These are phyloP conservation scores for Drosophila eohydei DNA, from an alignment of 2,888 invertebrate species.

Conservation along the genomic window DNA sequence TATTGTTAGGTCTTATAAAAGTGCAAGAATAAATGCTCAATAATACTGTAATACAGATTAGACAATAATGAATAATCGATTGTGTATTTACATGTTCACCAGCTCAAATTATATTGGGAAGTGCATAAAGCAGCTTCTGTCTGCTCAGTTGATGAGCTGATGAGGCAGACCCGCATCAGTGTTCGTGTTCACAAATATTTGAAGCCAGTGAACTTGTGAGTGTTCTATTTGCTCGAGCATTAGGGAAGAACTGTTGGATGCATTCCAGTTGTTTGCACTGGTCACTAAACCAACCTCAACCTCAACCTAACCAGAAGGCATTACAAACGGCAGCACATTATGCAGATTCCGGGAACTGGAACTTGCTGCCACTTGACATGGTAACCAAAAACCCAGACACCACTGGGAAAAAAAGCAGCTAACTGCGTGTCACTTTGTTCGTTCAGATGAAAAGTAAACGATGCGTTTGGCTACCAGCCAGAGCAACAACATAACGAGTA, in stretches of 20 bases:
- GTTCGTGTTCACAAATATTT: slow-evolving; percentile 23
- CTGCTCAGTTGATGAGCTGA: slow-evolving; percentile 17
- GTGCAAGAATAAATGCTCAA: neutral
- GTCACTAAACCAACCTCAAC: slow-evolving; percentile 30
- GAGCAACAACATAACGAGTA: slow-evolving; percentile 47
- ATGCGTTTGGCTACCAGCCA: slow-evolving; percentile 60
- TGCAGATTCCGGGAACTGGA: slow-evolving; percentile 62
- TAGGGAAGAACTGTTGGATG: slow-evolving; percentile 36
- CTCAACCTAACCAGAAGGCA: slow-evolving; percentile 29
- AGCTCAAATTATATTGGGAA: slow-evolving; percentile 4
- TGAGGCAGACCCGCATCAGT: slow-evolving; percentile 39
- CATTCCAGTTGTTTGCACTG: slow-evolving; percentile 46
- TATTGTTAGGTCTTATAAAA: neutral
- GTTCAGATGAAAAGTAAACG: slow-evolving; percentile 65
- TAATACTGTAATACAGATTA: neutral
- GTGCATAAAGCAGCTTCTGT: slow-evolving; percentile 28
- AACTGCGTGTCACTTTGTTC: slow-evolving; percentile 41
- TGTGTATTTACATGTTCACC: neutral
- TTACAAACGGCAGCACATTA: slow-evolving; percentile 40
- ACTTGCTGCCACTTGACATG: slow-evolving; percentile 71
- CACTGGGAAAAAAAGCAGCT: slow-evolving; percentile 45
- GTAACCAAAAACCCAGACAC: slow-evolving; percentile 69
- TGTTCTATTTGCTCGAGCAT: slow-evolving; percentile 41
- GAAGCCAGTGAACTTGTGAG: slow-evolving; percentile 8
- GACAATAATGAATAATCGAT: neutral